Evolutionary conservation across 2,797 vertebrate species (phyloP), one percentile per base, ranked within the genome.

Genomic region (Onychomys arenicola): DNA sequence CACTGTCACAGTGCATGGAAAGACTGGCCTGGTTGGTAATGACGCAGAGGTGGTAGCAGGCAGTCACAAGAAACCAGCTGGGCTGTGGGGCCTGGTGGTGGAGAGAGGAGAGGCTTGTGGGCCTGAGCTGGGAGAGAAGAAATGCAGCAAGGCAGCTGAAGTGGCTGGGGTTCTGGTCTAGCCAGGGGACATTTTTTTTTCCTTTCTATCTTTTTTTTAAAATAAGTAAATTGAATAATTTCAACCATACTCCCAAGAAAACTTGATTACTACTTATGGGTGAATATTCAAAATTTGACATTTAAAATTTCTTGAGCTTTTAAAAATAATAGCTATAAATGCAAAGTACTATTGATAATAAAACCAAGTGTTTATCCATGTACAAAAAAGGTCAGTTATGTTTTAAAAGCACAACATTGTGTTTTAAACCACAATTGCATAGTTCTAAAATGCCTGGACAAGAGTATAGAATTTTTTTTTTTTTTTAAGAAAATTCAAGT

Each of bases 301-400:
- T 87, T 98, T 97, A 98, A 98, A 98, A 97, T 65, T 61, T 93
- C 93, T 96, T 93, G 95, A 97, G 95, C 88, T 95, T 98, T 98
- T 93, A 98, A 98, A 98, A 98, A 98, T 97, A 98, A 98, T 78
- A 93, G 96, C 93, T 98, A 97, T 98, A 98, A 97, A 97, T 98
- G 97, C 91, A 95, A 98, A 97, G 96, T 96, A 90, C 90, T 97
- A 92, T 98, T 96, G 96, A 96, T 97, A 98, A 94, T 88, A 98
- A 98, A 98, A 98, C 98, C 97, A 96, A 95, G 96, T 96, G 97
- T 96, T 98, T 94, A 86, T 95, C 97, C 97, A 89, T 4, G 85
- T 98, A 98, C 96, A 97, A 98, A 98, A 98, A 96, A 96, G 93
- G 88, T 97, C 97, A 94, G 43, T 94, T 96, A 97, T 97, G 91